phyloP scores from a whole-genome alignment of 2,797 vertebrate genomes.

The Microctenopoma stevenorrisi region DNA sequence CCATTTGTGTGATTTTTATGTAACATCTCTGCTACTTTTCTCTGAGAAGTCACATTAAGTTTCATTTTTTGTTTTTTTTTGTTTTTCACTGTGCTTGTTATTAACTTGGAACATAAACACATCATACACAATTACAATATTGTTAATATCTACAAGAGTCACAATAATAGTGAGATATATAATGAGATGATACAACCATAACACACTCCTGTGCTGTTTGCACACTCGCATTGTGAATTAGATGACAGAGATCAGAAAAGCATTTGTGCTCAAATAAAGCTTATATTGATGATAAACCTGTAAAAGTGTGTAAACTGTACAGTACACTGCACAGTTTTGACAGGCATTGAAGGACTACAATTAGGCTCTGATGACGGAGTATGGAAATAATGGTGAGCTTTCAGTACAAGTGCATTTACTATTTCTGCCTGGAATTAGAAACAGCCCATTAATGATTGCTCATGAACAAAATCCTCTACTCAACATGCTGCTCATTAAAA shows the following conservation, averaged over 20 bases:
- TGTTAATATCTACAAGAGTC: no score
- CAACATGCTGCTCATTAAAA: slow-evolving; percentile 81
- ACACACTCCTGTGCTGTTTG: slow-evolving; percentile 11
- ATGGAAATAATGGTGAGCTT: slow-evolving; percentile 53
- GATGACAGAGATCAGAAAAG: not conserved
- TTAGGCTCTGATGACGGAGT: slow-evolving; percentile 33
- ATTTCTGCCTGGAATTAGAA: slow-evolving; percentile 57
- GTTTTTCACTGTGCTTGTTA: not conserved
- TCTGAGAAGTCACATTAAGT: not conserved
- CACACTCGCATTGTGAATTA: not conserved
- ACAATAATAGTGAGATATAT: not conserved
- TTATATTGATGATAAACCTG: not conserved
- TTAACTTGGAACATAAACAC: not conserved
- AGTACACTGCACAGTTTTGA: slow-evolving; percentile 32
- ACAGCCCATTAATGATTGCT: slow-evolving; percentile 67
- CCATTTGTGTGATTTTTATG: not conserved
- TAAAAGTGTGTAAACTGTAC: not conserved
- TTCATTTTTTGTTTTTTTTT: not conserved
- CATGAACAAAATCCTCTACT: slow-evolving; percentile 61
- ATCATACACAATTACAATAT: not conserved
- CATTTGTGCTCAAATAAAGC: slow-evolving; percentile 1
- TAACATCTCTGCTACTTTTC: not conserved
- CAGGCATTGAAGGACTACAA: slow-evolving; percentile 37
- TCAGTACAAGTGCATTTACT: slow-evolving; percentile 66
- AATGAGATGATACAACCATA: not conserved